phyloP scores from a whole-genome alignment of 2,888 invertebrate species.

The Erebia ligea region DNA sequence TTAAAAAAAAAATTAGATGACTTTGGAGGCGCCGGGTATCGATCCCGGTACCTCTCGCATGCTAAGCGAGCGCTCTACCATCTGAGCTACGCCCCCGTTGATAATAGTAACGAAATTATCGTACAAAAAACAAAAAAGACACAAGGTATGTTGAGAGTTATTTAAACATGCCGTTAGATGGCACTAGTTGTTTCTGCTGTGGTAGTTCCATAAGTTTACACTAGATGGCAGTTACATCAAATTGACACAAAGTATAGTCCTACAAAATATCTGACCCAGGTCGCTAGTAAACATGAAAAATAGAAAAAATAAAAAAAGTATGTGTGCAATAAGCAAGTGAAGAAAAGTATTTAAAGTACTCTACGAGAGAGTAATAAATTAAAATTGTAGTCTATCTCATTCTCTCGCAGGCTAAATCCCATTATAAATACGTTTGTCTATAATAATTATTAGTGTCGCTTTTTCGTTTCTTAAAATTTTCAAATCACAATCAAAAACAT shows the following conservation, averaged over 20 bases:
- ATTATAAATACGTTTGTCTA: no score
- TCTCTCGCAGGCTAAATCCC: no score
- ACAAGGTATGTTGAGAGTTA: background rate
- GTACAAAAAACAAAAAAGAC: background rate
- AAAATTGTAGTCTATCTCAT: no score
- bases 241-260: background rate
- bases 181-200: background rate
- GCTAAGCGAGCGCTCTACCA: conserved; percentile 84
- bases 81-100: conserved; percentile 80
- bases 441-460: no score
- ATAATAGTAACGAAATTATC: fast-evolving
- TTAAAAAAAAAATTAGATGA: background rate
- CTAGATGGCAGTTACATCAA: conserved; percentile 1
- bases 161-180: background rate
- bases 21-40: conserved; percentile 81
- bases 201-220: background rate
- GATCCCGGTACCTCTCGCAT: conserved; percentile 84
- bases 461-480: no score
- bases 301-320: no score
- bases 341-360: no score
- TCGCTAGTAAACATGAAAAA: no score
- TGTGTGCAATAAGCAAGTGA: no score
- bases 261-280: background rate
- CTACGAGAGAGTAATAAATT: no score
- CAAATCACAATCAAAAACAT: no score